Evolutionary conservation across 2,888 invertebrate genomes (phyloP).

Genomic region (Pyrrhia umbra): DNA sequence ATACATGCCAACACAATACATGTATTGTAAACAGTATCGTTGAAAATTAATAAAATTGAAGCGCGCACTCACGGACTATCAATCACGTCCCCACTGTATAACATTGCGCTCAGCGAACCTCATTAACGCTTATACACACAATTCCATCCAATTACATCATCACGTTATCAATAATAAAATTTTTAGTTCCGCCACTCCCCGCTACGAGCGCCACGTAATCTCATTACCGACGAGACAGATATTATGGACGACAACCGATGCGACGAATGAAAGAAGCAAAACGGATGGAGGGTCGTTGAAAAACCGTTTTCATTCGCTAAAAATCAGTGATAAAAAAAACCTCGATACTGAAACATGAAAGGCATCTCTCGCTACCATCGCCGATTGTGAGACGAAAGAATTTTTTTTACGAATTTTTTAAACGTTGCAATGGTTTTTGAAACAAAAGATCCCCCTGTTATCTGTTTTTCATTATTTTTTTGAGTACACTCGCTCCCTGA

Average conservation of each 20-base stretch:
- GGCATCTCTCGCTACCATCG: constrained; percentile 55
- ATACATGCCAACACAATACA: neutral
- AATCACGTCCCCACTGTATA: constrained; percentile 58
- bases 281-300: constrained; percentile 57
- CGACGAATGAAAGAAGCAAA: constrained; percentile 63
- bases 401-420: constrained; percentile 57
- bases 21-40: constrained; percentile 6
- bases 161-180: constrained; percentile 61
- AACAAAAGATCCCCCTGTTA: constrained; percentile 58
- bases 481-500: constrained; percentile 50
- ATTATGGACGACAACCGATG: constrained; percentile 55
- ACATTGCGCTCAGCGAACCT: constrained; percentile 55
- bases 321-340: constrained; percentile 66
- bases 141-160: constrained; percentile 60
- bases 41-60: constrained; percentile 34
- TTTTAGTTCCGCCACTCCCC: constrained; percentile 64
- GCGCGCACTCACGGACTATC: constrained; percentile 40
- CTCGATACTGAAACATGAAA: constrained; percentile 65
- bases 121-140: constrained; percentile 61
- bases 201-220: constrained; percentile 62
- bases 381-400: constrained; percentile 59
- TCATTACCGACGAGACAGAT: constrained; percentile 66
- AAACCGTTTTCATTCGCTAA: constrained; percentile 69
- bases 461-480: constrained; percentile 57
- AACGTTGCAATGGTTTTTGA: constrained; percentile 60